These are phyloP conservation scores for Nomada ferruginata DNA, from an alignment of 2,888 invertebrate species.

Conservation along the genomic window DNA sequence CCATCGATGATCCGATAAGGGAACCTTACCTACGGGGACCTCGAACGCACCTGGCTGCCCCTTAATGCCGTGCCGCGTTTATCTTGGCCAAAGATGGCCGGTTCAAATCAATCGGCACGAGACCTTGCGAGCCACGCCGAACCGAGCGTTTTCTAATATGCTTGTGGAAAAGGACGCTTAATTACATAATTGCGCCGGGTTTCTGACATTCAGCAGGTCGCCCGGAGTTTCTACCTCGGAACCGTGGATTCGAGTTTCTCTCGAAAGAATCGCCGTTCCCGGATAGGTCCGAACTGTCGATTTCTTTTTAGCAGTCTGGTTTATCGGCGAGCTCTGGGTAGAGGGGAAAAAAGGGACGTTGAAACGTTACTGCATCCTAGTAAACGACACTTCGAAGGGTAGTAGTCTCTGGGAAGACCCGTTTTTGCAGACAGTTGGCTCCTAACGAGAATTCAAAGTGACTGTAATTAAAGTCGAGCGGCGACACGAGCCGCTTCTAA, in stretches of 20 bases:
- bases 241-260: not conserved
- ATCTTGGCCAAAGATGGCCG: conserved; percentile 27
- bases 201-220: conserved; percentile 11
- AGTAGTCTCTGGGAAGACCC: not conserved
- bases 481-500: conserved; percentile 50
- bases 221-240: not conserved
- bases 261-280: not conserved
- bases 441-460: conserved; percentile 80
- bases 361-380: not conserved
- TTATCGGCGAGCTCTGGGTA: no score
- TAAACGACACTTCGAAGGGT: not conserved
- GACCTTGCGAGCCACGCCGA: conserved; percentile 17
- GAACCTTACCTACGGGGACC: conserved; percentile 56
- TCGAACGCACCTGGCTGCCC: conserved; percentile 41
- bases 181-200: conserved; percentile 23
- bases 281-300: not conserved
- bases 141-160: conserved; percentile 34
- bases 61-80: conserved; percentile 10
- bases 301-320: no score
- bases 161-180: conserved; percentile 16
- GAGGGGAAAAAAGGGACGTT: not conserved
- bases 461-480: conserved; percentile 78
- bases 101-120: conserved; percentile 32
- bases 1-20: conserved; percentile 68
- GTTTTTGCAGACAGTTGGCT: conserved; percentile 61